A percentile compares a stretch with the other conserved stretches of the same genome.
These are phyloP conservation scores for Rhorus exstirpatorius DNA, from an alignment of 2,888 invertebrate genomes.

Conservation along the genomic window DNA sequence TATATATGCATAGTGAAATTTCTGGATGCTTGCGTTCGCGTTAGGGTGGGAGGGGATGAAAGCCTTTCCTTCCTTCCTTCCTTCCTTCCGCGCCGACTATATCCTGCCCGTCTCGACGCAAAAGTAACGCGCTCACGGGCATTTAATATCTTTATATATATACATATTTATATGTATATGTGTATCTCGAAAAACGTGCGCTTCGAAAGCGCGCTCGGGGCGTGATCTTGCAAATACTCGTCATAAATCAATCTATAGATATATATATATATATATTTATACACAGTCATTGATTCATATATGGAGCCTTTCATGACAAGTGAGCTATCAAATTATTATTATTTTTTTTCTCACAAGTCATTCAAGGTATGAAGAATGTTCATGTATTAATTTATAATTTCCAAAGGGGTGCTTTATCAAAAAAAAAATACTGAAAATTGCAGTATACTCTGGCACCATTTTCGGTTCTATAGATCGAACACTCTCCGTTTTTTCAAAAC, in stretches of 20 bases:
- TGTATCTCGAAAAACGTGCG: slow-evolving; percentile 14
- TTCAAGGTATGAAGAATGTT: no score
- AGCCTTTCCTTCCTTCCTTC: slow-evolving; percentile 65
- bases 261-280: slow-evolving; percentile 7
- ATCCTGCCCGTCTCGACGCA: slow-evolving; percentile 48
- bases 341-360: no score
- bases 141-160: slow-evolving; percentile 20
- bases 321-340: no score
- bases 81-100: slow-evolving; percentile 56
- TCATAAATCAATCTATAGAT: slow-evolving; percentile 81
- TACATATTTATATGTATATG: slow-evolving; percentile 2
- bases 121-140: slow-evolving; percentile 65
- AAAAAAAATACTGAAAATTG: no score
- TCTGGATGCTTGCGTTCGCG: slow-evolving; percentile 17
- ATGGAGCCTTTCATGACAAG: not conserved
- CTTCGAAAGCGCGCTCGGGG: slow-evolving; percentile 66
- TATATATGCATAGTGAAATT: slow-evolving; percentile 21
- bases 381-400: no score
- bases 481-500: no score
- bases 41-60: slow-evolving; percentile 27
- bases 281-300: not conserved
- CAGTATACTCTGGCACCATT: no score
- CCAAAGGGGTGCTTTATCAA: no score
- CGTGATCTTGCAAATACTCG: slow-evolving; percentile 84
- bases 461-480: no score